Evolutionary conservation across 1,140 invertebrate species (phyloP).

Genomic region (Zaprionus inermis): DNA sequence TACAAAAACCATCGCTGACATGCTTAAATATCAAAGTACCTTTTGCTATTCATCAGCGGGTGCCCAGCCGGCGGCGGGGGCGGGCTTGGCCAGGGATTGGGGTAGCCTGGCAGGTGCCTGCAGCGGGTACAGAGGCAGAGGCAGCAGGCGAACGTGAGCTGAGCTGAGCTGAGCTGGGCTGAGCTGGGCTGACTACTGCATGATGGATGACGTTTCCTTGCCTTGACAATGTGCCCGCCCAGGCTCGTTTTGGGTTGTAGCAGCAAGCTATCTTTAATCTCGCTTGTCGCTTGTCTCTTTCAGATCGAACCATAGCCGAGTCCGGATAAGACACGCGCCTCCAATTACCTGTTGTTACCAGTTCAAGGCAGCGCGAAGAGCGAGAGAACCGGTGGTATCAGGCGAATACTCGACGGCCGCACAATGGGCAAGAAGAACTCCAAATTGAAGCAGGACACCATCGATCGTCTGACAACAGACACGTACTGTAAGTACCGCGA

Average conservation of each 20-base stretch:
- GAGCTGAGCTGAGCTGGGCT: neutral
- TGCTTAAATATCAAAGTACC: constrained; percentile 78
- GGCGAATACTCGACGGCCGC: constrained; percentile 3
- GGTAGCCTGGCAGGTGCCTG: constrained; percentile 49
- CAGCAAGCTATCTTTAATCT: constrained; percentile 60
- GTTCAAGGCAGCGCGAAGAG: constrained; percentile 5
- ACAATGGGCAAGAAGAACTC: constrained; percentile 95
- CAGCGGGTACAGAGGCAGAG: neutral
- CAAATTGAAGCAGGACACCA: constrained; percentile 96
- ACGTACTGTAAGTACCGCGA: constrained; percentile 93
- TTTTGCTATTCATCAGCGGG: constrained; percentile 58
- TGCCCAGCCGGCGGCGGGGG: constrained; percentile 1
- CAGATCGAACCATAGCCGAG: constrained; percentile 56
- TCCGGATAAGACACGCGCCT: constrained; percentile 70
- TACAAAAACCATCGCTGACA: constrained; percentile 56
- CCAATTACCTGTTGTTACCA: constrained; percentile 64
- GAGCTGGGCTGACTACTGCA: constrained; percentile 25
- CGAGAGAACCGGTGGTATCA: constrained; percentile 6
- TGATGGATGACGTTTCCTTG: constrained; percentile 35
- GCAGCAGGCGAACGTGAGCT: neutral
- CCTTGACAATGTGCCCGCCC: constrained; percentile 31
- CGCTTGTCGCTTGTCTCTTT: constrained; percentile 53
- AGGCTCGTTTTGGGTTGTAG: constrained; percentile 4
- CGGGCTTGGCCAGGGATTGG: no score
- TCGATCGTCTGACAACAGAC: constrained; percentile 93